Evolutionary conservation across 2,888 invertebrate species (phyloP), one percentile per base, ranked within the genome.

Genomic region (Calameuta pallipes): DNA sequence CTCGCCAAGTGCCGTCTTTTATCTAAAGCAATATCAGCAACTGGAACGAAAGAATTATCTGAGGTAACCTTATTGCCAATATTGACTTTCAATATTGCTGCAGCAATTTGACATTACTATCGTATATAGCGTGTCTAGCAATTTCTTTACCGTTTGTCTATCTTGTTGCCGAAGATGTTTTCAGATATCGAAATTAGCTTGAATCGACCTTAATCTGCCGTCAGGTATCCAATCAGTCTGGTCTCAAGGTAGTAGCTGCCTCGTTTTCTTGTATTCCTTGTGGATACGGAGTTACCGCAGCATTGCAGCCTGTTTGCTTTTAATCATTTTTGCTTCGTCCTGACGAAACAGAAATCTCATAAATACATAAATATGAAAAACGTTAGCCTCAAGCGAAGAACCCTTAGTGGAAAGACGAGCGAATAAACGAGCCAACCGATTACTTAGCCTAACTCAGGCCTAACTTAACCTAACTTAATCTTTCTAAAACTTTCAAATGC

Each of bases 341-440:
- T 80, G 82, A 80, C 79, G 80, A 75, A 87, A 83, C 83, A 83
- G 86, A 89, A 90, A 89, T 90, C 87, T 90, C 88, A 90, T 91
- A 90, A 90, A 91, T 90, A 90, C 87, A 88, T 90, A 87, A 90
- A 89, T 88, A 87, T 80, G 86, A 87, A 89, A 89, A 88, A 86
- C 82, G 84, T 82, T 86, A 80, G 79, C 83, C 85, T 80, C 74
- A 81, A 80, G 82, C 80, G 76, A 74, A 23, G 13, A 31, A 13
- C 33, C 13, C 31, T 31, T 71, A 23, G 31, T 15, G 71, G 34
- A 34, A 71, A 34, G 77, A 74, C 74, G 76, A 80, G 75, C 74
- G 30, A 74, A 74, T 34, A 23, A 74, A 35, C 74, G 13, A 33
- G 36, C 33, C 23, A 35, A 3, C 11, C 35, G 37, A 23, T 34